Base-by-base conservation (phyloP, 2,888 invertebrate genomes). In the Phasia obesa region DNA sequence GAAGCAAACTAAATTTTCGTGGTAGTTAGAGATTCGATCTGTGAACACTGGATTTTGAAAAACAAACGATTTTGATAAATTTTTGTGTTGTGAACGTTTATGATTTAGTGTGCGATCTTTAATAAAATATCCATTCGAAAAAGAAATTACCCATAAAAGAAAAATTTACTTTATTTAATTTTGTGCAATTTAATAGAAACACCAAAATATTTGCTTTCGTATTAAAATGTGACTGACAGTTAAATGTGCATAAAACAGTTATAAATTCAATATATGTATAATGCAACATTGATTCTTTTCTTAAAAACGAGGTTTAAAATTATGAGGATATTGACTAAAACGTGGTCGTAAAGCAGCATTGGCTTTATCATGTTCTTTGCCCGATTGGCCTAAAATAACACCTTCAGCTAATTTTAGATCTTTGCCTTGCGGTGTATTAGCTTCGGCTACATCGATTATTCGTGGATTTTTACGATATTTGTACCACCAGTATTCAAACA, bases 401-500 rank as follows among this genome's bases (percentile, higher is more conserved):
- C 89, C 90, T 23, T 90, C 89, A 4, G 84, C 86, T 13, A 87
- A 59, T 92, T 90, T 90, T 6, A 86, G 85, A 25, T 87, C 88
- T 75, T 88, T 87, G 11, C 86, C 86, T 4, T 64, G 69, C 47
- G 86, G 60, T 2, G 85, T 64, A 70, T 77, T 87, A 0, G 86
- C 93, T 91, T 94, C 94, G 60, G 93, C 93, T 6, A 95, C 93
- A 86, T 94, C 93, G 4, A 94, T 93, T 44, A 94, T 92, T 21
- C 92, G 92, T 0, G 94, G 93, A 79, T 92, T 93, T 86, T 94
- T 94, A 86, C 95, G 93, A 92, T 95, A 95, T 86, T 96, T 95
- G 87, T 97, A 97, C 95, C 97, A 97, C 96, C 97, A 97, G 90
- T 98, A 99, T 90, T 99, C 99, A 82, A 98, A 96, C 0, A 96